phyloP scores from a whole-genome alignment of 2,113 vertebrate species.

The Reinhardtius hippoglossoides region DNA sequence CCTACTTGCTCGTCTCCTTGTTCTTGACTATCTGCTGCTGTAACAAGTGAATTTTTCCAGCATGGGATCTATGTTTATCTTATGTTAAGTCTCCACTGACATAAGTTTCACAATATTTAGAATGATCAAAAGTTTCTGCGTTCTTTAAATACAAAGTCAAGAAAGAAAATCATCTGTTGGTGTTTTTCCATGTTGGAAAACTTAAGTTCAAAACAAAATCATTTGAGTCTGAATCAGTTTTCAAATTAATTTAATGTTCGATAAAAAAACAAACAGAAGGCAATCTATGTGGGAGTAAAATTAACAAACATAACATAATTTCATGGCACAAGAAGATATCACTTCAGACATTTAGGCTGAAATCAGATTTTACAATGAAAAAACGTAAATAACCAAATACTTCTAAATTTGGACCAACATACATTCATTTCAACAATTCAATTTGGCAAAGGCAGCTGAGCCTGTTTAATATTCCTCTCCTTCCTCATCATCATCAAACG shows the following conservation, averaged over 20 bases:
- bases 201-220: too few relatives aligned
- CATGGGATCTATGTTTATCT: too few relatives aligned
- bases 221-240: too few relatives aligned
- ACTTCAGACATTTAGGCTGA: neutral
- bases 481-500: conserved; percentile 74
- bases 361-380: neutral
- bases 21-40: too few relatives aligned
- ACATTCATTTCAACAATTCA: conserved; percentile 5
- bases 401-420: conserved; percentile 10
- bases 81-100: too few relatives aligned
- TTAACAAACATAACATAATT: conserved; percentile 28
- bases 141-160: too few relatives aligned
- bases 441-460: neutral
- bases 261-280: neutral
- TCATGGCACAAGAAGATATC: neutral
- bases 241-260: neutral
- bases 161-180: too few relatives aligned
- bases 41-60: too few relatives aligned
- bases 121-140: too few relatives aligned
- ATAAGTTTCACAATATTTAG: too few relatives aligned
- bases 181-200: too few relatives aligned
- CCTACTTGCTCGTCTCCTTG: too few relatives aligned
- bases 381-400: neutral
- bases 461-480: conserved; percentile 72
- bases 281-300: neutral